Evolutionary conservation across 2,113 vertebrate species (phyloP), one percentile per base, ranked within the genome.

Genomic region (Apteryx owenii): DNA sequence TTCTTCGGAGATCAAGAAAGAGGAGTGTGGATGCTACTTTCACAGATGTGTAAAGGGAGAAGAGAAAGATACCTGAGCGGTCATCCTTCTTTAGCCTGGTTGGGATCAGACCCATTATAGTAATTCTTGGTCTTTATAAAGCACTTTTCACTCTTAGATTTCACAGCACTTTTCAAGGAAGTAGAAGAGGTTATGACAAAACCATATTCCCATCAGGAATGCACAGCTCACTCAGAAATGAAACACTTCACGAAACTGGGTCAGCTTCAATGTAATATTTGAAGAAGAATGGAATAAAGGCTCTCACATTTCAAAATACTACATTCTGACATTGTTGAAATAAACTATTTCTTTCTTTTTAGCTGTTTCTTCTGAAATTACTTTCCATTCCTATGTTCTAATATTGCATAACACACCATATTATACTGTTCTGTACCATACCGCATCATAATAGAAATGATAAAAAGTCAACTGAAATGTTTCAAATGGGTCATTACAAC

Each of bases 401-500:
- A 79, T 92, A 88, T 88, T 93, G 66, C 80, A 70, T 90, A 95
- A 87, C 50, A 79, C 33, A 90, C 48, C 7, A 78, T 36, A 64
- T 10, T 81, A 86, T 85, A 69, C 56, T 6, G 38, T 79, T 90
- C 46, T 46, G 58, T 71, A 94, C 58, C 80, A 91, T 64, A 60
- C 42, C 65, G 79, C 23, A 86, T 89, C 65, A 86, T 71, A 91
- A 85, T 89, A 81, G 22, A 87, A 89, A 94, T 81, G 77, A 87
- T 89, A 83, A 95, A 94, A 92, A 90, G 38, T 92, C 86, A 92
- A 91, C 95, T 89, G 64, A 89, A 95, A 95, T 81, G 42, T 95
- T 96, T 90, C 72, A 94, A 83, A 79, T 68, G 29, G 76, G 33
- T 88, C 0, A 0, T 87, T 92, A 75, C 0, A 1, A 71, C 84